A percentile compares a stretch with the other conserved stretches of the same genome.
These are phyloP conservation scores for Rhogogaster chlorosoma DNA, from an alignment of 2,888 invertebrate genomes.

Conservation along the genomic window DNA sequence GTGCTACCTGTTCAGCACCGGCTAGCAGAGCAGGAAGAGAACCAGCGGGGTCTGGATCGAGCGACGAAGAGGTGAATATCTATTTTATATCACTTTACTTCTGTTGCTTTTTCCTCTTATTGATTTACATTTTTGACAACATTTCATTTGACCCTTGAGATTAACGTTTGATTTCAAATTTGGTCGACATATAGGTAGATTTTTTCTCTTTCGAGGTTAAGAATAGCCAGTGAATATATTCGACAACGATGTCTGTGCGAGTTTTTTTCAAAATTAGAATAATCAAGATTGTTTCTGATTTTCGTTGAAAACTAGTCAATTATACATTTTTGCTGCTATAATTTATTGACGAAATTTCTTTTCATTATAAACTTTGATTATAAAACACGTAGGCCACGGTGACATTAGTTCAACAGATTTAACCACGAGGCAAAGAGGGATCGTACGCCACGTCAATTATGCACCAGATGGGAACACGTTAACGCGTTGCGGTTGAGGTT, in stretches of 20 bases:
- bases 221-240: background rate
- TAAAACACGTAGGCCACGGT: background rate
- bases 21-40: constrained; percentile 71
- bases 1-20: constrained; percentile 69
- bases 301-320: too few species aligned
- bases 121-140: background rate
- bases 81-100: background rate
- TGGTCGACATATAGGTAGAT: background rate
- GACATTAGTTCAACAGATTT: constrained; percentile 16
- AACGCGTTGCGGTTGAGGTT: constrained; percentile 24
- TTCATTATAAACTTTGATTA: constrained; percentile 20
- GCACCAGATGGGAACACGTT: constrained; percentile 41
- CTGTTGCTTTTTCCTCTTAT: background rate
- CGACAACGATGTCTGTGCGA: too few species aligned
- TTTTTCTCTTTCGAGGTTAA: background rate
- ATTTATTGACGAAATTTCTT: background rate
- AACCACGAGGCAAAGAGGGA: background rate
- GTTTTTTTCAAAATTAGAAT: too few species aligned
- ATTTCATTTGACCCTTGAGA: background rate
- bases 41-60: constrained; percentile 77
- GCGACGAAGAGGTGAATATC: constrained; percentile 80
- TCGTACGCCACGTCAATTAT: constrained; percentile 32
- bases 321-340: background rate
- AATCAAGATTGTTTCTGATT: too few species aligned
- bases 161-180: background rate